Conservation (phyloP, 2,113 vertebrate genomes). For the Hippocampus abdominalis region DNA sequence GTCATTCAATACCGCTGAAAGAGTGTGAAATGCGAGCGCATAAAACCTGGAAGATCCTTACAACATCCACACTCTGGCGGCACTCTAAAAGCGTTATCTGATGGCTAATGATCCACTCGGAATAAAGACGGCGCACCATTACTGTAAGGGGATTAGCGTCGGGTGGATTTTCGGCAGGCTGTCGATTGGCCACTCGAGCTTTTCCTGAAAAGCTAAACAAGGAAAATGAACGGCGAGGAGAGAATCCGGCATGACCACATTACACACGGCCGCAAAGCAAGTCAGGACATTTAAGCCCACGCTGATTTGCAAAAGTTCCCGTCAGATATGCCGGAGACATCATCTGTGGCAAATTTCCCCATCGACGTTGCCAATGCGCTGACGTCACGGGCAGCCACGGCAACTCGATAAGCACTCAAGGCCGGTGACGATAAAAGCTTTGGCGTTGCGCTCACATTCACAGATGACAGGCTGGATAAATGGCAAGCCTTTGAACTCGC, state of each 20-base stretch:
- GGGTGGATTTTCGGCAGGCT: conserved; percentile 23
- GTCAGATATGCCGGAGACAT: not conserved
- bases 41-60: conserved; percentile 6
- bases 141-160: conserved; percentile 39
- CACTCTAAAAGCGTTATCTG: conserved; percentile 1
- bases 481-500: not conserved
- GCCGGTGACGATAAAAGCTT: not conserved
- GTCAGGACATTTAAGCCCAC: not conserved
- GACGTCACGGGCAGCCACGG: not conserved
- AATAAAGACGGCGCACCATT: conserved; percentile 40
- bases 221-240: not conserved
- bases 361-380: not conserved
- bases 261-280: not conserved
- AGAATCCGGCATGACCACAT: not conserved
- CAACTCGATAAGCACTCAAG: not conserved
- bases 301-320: not conserved
- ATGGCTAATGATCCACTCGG: conserved; percentile 21
- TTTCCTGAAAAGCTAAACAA: not conserved
- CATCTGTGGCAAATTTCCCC: not conserved
- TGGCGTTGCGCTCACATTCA: not conserved
- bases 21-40: not conserved
- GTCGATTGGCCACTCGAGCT: not conserved
- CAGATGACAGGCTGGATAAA: not conserved
- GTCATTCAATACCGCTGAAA: not conserved
- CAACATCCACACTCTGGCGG: not conserved